A percentile compares a stretch with the other conserved stretches of the same genome.
These are phyloP conservation scores for Chloroceryle amazona DNA, from an alignment of 2,797 vertebrate genomes.

Conservation along the genomic window DNA sequence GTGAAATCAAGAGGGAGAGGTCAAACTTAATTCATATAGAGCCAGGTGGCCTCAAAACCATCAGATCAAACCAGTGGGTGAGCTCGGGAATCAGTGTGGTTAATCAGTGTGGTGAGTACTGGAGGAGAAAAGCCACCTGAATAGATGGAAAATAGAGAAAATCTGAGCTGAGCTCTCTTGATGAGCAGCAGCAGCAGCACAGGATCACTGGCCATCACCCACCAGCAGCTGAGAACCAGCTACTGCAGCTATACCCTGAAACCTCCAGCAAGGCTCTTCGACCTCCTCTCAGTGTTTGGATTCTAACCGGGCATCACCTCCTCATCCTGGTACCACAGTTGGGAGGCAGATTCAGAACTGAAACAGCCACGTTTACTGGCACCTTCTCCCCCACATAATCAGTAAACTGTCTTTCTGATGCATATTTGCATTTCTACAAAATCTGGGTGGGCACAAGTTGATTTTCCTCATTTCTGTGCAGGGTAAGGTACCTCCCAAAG, in stretches of 20 bases:
- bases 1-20: not conserved
- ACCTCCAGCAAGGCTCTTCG: not conserved
- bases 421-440: not conserved
- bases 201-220: rapidly evolving
- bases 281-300: not conserved
- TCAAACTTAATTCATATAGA: not conserved
- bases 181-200: not conserved
- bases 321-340: not conserved
- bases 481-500: not conserved
- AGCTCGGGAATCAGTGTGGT: not conserved
- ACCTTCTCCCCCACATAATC: not conserved
- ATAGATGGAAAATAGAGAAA: not conserved
- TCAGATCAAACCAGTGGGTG: not conserved
- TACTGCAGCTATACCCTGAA: not conserved
- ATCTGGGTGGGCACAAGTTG: not conserved
- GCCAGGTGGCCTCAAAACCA: not conserved
- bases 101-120: not conserved
- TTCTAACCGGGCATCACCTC: not conserved
- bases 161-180: not conserved
- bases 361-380: not conserved
- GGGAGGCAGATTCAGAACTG: not conserved
- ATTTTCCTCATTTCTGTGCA: not conserved
- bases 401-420: not conserved
- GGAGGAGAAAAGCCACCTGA: not conserved
- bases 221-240: not conserved